phyloP scores from a whole-genome alignment of 2,113 vertebrate genomes.

The Meleagris gallopavo region DNA sequence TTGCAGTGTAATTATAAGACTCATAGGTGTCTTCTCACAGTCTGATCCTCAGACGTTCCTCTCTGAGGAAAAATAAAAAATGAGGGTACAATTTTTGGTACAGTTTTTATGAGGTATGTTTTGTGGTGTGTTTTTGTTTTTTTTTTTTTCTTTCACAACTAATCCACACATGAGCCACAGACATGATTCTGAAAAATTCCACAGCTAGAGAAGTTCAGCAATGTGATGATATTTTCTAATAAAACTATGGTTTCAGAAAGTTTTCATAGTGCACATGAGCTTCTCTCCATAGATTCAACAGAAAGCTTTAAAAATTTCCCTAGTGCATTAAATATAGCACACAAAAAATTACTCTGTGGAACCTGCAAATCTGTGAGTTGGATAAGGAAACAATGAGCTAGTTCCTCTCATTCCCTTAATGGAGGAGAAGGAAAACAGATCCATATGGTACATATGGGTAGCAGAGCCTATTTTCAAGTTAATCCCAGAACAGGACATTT shows the following conservation, averaged over 20 bases:
- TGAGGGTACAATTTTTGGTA: background rate
- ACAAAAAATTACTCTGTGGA: constrained; percentile 48
- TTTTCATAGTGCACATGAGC: background rate
- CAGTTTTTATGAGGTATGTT: background rate
- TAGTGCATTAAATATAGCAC: constrained; percentile 24
- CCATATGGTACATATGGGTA: constrained; percentile 10
- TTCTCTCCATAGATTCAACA: constrained; percentile 19
- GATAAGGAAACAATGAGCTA: constrained; percentile 53
- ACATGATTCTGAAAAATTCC: background rate
- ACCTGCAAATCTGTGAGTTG: constrained; percentile 24
- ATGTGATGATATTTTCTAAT: background rate
- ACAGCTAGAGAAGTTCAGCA: background rate
- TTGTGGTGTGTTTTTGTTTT: background rate
- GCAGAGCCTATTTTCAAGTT: constrained; percentile 30
- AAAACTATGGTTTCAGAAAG: background rate
- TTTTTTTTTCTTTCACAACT: background rate
- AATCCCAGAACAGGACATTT: constrained; percentile 57
- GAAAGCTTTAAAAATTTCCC: constrained; percentile 23
- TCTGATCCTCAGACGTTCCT: background rate
- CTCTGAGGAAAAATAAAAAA: background rate
- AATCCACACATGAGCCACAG: background rate
- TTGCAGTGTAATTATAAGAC: background rate
- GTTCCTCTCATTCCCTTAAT: constrained; percentile 38
- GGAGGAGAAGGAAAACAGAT: constrained; percentile 44
- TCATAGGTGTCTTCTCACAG: background rate